These are phyloP conservation scores for Propithecus coquereli DNA, from an alignment of 2,113 vertebrate species.

Conservation along the genomic window DNA sequence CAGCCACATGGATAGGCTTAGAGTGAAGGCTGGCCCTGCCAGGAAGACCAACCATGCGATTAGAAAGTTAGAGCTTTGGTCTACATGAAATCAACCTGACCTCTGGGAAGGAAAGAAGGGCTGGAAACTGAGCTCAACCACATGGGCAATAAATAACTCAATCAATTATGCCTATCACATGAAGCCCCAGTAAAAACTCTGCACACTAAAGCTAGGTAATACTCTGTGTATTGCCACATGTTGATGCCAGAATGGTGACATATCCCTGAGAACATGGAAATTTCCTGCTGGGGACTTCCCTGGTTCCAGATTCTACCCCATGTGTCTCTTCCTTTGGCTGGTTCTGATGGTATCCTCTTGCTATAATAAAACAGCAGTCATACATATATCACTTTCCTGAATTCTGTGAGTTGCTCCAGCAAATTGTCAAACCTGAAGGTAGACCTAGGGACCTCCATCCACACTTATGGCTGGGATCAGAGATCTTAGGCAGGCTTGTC, in stretches of 20 bases:
- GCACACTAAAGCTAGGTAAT: not conserved
- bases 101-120: not conserved
- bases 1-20: not conserved
- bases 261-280: not conserved
- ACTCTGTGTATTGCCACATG: not conserved
- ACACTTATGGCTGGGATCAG: not conserved
- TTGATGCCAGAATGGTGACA: not conserved
- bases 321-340: not conserved
- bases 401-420: not conserved
- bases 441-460: not conserved
- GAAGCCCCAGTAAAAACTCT: not conserved
- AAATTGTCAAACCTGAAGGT: not conserved
- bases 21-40: accelerated
- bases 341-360: not conserved
- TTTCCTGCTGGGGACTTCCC: not conserved
- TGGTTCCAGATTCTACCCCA: not conserved
- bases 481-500: not conserved
- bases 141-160: not conserved
- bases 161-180: not conserved
- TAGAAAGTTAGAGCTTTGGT: not conserved
- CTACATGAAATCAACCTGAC: not conserved
- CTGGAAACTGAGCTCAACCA: not conserved
- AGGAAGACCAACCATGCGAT: not conserved
- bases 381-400: not conserved
- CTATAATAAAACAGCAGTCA: not conserved